Conservation (phyloP, 1,140 invertebrate genomes). For the Campodea augens region DNA sequence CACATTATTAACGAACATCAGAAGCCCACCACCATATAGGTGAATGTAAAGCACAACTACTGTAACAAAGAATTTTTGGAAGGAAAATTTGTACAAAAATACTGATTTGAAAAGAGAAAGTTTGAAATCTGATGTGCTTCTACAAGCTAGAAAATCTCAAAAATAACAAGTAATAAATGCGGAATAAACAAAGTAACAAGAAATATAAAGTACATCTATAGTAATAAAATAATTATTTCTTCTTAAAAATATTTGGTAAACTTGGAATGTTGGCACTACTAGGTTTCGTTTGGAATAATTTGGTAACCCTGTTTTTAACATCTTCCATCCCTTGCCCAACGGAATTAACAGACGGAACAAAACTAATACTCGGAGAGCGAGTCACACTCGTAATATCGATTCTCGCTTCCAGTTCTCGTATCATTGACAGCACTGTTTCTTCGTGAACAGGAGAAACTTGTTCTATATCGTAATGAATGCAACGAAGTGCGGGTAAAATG, state of each 20-base stretch:
- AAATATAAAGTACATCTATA: too few species aligned
- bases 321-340: constrained; percentile 38
- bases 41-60: too few species aligned
- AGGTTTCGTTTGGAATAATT: constrained; percentile 31
- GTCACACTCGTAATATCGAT: background rate
- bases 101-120: too few species aligned
- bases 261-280: constrained; percentile 23
- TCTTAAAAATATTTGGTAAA: constrained; percentile 26
- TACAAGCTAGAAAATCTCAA: too few species aligned
- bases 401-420: background rate
- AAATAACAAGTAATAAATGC: too few species aligned
- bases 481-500: constrained; percentile 10
- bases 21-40: too few species aligned
- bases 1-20: too few species aligned
- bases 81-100: too few species aligned
- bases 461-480: background rate
- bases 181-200: too few species aligned
- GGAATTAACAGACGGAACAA: constrained; percentile 26
- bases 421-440: background rate
- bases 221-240: too few species aligned
- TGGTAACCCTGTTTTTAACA: constrained; percentile 35
- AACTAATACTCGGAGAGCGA: constrained; percentile 17
- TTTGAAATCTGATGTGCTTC: too few species aligned
- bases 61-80: too few species aligned
- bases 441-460: background rate